Base-by-base conservation (phyloP, 2,888 invertebrate genomes). In the Leptinotarsa juncta region DNA sequence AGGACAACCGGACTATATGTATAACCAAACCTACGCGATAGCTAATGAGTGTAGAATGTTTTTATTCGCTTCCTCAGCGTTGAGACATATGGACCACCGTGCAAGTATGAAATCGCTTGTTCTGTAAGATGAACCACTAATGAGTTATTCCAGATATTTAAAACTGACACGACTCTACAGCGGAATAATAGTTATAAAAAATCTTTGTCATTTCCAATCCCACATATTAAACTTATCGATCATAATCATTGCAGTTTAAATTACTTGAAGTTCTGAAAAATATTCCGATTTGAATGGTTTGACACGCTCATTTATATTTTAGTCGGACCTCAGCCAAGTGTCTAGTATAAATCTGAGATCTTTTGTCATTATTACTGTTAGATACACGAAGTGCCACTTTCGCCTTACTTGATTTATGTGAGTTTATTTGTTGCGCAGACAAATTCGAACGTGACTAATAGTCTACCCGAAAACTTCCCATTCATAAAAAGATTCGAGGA, bases 351-450 rank as follows among this genome's bases (percentile, higher is more conserved):
- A 62, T 62, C 57, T 18, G 20, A 62, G 15, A 26, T 62, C 62
- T 18, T 62, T 42, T 62, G 32, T 62, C 42, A 42, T 62, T 32
- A n/a, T 18, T 32, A 62, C n/a, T 32, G 26, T 16, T 42, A 62
- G 16, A 18, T 16, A 42, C 18, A 60, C 23, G 14, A 60, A 60
- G 60, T 60, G 26, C 42, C 42, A 62, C 62, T 62, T n/a, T 62
- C 42, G 62, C 14, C n/a, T 32, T 32, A 32, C 62, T 5, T 62
- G 62, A 62, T 62, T 62, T 62, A 62, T 62, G 62, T 16, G 26
- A 62, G 62, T 62, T 62, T 42, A 62, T 62, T 62, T 62, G 62
- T 62, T 62, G n/a, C n/a, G 42, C 62, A 32, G 62, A 62, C 32
- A 62, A 62, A 62, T 62, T 32, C 42, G 42, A 42, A 62, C 62